phyloP scores from a whole-genome alignment of 1,140 invertebrate genomes.

The Spodoptera litura region DNA sequence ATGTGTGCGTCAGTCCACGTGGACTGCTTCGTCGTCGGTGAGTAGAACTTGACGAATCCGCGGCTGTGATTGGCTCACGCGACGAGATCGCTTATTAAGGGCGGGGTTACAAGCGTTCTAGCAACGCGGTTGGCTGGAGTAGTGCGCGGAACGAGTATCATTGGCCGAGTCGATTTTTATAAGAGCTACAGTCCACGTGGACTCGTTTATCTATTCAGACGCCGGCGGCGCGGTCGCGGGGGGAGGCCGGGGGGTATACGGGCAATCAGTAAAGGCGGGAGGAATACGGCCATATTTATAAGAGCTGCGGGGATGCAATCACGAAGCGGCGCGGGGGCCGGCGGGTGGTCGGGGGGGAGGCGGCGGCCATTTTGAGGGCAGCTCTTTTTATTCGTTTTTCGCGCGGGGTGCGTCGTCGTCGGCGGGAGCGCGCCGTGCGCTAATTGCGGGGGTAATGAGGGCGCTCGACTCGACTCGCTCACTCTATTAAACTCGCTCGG shows the following conservation, averaged over 20 bases:
- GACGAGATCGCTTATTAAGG: slow-evolving; percentile 86
- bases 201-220: slow-evolving; percentile 87
- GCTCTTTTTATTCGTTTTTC: slow-evolving; percentile 87
- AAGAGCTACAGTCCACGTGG: slow-evolving; percentile 85
- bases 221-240: slow-evolving; percentile 85
- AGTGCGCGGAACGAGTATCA: slow-evolving; percentile 56
- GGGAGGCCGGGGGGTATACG: slow-evolving; percentile 85
- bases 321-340: slow-evolving; percentile 84
- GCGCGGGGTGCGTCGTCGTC: slow-evolving; percentile 84
- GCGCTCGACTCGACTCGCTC: slow-evolving; percentile 82
- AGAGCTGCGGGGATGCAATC: slow-evolving; percentile 87
- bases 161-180: slow-evolving; percentile 85
- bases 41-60: slow-evolving; percentile 71
- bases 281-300: slow-evolving; percentile 87
- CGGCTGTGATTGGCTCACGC: slow-evolving; percentile 64
- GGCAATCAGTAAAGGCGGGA: slow-evolving; percentile 87
- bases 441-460: slow-evolving; percentile 86
- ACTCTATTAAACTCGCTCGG: slow-evolving; percentile 84
- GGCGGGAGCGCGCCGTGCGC: slow-evolving; percentile 80
- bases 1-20: slow-evolving; percentile 84
- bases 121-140: slow-evolving; percentile 65
- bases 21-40: slow-evolving; percentile 79
- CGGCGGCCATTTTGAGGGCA: slow-evolving; percentile 87
- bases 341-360: slow-evolving; percentile 70
- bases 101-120: slow-evolving; percentile 82